Evolutionary conservation across 2,113 vertebrate species (phyloP).

Genomic region (Hemichromis elongatus): DNA sequence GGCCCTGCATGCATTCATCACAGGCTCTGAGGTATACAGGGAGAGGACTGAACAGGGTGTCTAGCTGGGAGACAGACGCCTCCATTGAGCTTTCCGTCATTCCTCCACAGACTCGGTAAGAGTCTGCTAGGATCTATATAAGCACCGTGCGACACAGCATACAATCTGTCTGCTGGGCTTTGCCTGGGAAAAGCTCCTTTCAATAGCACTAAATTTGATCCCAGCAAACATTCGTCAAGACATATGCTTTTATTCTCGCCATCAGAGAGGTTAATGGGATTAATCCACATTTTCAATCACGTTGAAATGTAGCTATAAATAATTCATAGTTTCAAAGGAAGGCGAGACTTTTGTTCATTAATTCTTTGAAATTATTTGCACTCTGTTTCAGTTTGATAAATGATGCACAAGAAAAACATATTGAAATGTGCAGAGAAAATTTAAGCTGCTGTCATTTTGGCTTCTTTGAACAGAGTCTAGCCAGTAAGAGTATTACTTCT

Average conservation of each 20-base stretch:
- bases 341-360: constrained; percentile 38
- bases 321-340: constrained; percentile 50
- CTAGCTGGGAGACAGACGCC: constrained; percentile 60
- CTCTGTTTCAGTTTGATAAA: constrained; percentile 14
- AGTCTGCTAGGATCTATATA: constrained; percentile 65
- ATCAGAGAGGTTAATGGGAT: constrained; percentile 67
- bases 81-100: constrained; percentile 71
- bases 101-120: constrained; percentile 56
- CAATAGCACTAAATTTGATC: constrained; percentile 56
- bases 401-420: constrained; percentile 9
- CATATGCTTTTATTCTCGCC: constrained; percentile 63
- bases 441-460: not conserved
- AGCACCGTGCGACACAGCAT: constrained; percentile 55
- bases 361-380: constrained; percentile 45
- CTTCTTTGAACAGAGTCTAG: not conserved
- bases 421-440: constrained; percentile 16
- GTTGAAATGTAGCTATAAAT: constrained; percentile 61
- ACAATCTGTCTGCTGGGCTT: constrained; percentile 57
- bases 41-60: constrained; percentile 43
- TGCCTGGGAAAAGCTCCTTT: constrained; percentile 57
- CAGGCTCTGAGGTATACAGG: constrained; percentile 27
- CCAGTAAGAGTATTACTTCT: constrained; percentile 5
- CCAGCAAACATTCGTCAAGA: constrained; percentile 65
- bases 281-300: constrained; percentile 63
- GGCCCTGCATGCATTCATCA: constrained; percentile 59